Conservation (phyloP, 2,888 invertebrate genomes). For the Eupithecia abbreviata region DNA sequence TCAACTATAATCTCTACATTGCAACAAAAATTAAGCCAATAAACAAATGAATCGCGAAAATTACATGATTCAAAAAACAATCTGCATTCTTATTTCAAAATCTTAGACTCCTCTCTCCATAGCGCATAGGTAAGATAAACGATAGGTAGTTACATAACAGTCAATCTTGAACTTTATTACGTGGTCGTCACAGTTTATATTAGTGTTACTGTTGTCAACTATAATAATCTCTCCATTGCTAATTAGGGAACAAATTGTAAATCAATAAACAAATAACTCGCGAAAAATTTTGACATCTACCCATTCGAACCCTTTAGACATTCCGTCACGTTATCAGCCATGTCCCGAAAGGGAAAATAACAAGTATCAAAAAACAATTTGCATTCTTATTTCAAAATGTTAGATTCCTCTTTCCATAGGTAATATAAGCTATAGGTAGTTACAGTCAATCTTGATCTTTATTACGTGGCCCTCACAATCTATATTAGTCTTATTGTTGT, state of each 20-base stretch:
- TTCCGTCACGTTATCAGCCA: no score
- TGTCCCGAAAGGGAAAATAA: no score
- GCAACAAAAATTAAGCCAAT: no score
- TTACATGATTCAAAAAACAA: no score
- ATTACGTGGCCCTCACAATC: not conserved
- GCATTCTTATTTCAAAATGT: not conserved
- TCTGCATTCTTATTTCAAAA: not conserved
- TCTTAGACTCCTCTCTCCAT: not conserved
- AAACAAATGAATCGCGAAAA: no score
- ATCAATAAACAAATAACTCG: not conserved
- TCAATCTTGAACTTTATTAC: constrained; percentile 21
- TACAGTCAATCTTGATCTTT: constrained; percentile 21
- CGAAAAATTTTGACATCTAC: no score
- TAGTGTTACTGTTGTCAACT: not conserved
- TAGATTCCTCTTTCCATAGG: not conserved
- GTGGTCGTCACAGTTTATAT: constrained; percentile 10
- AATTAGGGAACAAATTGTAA: not conserved
- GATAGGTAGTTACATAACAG: not conserved
- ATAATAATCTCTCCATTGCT: not conserved
- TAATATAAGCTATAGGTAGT: no score
- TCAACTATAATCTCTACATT: no score
- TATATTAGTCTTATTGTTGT: constrained; percentile 27
- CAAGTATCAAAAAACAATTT: not conserved
- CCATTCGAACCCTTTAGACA: no score
- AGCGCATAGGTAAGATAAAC: not conserved